Percentiles rank a stretch among this genome's conserved stretches.
phyloP scores from a whole-genome alignment of 2,888 invertebrate genomes.

The Cynaeus angustus region DNA sequence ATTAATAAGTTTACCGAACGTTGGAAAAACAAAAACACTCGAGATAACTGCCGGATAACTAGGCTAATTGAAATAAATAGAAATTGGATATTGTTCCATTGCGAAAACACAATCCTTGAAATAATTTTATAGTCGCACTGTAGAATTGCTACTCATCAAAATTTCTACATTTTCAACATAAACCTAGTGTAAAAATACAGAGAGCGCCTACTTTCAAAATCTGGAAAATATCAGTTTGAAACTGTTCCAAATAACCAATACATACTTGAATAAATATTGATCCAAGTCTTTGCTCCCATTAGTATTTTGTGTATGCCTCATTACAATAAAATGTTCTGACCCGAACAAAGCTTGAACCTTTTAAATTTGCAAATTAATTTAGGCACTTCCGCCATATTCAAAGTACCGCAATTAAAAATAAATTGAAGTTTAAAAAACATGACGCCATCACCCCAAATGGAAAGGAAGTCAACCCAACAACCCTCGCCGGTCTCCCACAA shows the following conservation, averaged over 20 bases:
- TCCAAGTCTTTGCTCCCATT: not conserved
- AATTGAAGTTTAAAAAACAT: constrained; percentile 1
- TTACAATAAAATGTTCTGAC: constrained; percentile 6
- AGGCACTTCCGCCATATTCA: not conserved
- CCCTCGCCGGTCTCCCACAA: not conserved
- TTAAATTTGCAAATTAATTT: not conserved
- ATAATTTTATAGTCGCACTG: too few species aligned
- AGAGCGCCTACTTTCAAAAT: too few species aligned
- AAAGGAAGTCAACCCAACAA: not conserved
- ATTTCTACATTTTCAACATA: too few species aligned
- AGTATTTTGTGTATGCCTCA: constrained; percentile 4
- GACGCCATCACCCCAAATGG: not conserved
- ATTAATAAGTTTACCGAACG: too few species aligned
- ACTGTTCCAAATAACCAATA: constrained; percentile 10
- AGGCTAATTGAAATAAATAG: too few species aligned
- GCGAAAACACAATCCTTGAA: too few species aligned
- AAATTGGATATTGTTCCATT: too few species aligned
- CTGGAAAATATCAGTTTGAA: constrained; percentile 18
- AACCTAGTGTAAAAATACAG: too few species aligned
- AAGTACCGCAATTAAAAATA: constrained; percentile 7
- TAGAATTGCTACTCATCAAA: too few species aligned
- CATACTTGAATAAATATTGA: constrained; percentile 27
- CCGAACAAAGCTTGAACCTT: not conserved
- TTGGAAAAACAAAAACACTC: too few species aligned
- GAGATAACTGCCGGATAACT: too few species aligned